Base-by-base conservation (phyloP, 2,888 invertebrate species). In the Malthinus flaveolus region DNA sequence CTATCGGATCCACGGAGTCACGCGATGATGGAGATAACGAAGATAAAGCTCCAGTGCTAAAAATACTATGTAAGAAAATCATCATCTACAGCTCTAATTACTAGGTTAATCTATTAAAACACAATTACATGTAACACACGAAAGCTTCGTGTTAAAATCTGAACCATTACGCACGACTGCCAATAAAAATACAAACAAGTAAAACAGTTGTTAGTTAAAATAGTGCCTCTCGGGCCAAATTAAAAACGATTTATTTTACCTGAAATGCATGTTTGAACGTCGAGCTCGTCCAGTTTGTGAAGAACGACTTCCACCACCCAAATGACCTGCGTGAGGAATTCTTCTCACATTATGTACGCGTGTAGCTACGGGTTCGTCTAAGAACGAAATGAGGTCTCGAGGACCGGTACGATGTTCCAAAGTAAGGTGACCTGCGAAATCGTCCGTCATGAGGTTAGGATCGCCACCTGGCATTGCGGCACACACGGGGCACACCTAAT, bases 381-480 rank as follows among this genome's bases (percentile, higher is more conserved):
- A 81, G 86, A 94, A 93, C 71, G 93, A 92, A 79, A 94, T 95
- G 75, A 95, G 86, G 84, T 96, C 96, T 79, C 95, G 84, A 70
- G 91, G 89, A 23, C 78, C 78, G 46, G 77, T 73, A 73, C 95
- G 88, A 82, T 98, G 98, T 79, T 97, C 97, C 69, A 96, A 82
- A 62, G 93, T 91, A 75, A 98, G 87, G 84, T 98, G 98, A 72
- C 94, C 93, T 67, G 95, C 91, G 82, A 98, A 95, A 84, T 98
- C 97, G 83, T 97, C 97, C 65, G 97, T 97, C 80, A 97, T 93
- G 77, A 95, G 89, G 83, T 97, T 97, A 62, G 97, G 97, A 79
- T 98, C 98, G 52, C 96, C 96, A 65, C 97, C 96, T 35, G 96
- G 95, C 82, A 93, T 86, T 63, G 96, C 93, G 63, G 97, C 97